Evolutionary conservation across 1,140 invertebrate genomes (phyloP).

Genomic region (Maconellicoccus hirsutus): DNA sequence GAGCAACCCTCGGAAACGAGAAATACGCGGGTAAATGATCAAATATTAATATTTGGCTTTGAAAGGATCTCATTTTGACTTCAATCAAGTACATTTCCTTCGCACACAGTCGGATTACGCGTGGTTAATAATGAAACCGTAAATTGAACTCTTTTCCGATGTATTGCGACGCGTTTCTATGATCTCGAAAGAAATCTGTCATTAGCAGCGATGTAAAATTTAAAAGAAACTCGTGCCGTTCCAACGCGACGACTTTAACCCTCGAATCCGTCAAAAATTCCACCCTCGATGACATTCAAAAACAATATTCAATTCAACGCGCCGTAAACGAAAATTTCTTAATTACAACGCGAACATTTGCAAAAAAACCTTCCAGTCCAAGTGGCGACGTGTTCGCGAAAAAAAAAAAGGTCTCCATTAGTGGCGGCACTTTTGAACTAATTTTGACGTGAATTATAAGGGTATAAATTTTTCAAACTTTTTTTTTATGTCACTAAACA

Average conservation of each 20-base stretch:
- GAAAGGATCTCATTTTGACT: slow-evolving; percentile 3
- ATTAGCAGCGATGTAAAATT: background rate
- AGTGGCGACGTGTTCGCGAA: background rate
- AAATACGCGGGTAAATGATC: background rate
- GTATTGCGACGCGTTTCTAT: background rate
- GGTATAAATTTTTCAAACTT: background rate
- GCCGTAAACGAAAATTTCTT: background rate
- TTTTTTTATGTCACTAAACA: background rate
- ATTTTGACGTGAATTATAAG: slow-evolving; percentile 4
- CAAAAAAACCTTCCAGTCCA: background rate
- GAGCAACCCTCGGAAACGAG: too few species aligned
- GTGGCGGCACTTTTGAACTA: background rate
- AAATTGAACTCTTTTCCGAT: background rate
- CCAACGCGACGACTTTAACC: background rate
- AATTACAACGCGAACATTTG: background rate
- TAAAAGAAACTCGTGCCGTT: background rate
- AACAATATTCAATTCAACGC: background rate
- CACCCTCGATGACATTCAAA: background rate
- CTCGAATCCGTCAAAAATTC: slow-evolving; percentile 8
- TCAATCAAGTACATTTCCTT: background rate
- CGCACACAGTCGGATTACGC: background rate
- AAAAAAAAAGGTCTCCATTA: background rate
- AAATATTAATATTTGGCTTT: slow-evolving; percentile 6
- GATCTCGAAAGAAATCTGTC: background rate
- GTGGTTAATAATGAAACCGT: background rate